These are phyloP conservation scores for Caradrina kadenii DNA, from an alignment of 2,888 invertebrate genomes.

Conservation along the genomic window DNA sequence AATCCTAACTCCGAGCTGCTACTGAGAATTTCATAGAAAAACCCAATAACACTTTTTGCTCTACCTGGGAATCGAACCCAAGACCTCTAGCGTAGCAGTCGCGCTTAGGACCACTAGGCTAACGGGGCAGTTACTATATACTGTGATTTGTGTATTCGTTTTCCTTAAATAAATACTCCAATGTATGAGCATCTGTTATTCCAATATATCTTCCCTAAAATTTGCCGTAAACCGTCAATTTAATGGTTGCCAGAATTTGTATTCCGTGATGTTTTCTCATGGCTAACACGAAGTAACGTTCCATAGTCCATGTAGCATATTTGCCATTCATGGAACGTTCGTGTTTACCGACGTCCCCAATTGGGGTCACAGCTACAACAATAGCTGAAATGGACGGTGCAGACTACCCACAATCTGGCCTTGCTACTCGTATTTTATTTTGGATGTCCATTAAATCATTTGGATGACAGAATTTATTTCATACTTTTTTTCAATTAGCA, in stretches of 20 bases:
- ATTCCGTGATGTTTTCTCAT: constrained; percentile 33
- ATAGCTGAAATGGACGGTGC: constrained; percentile 54
- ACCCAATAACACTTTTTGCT: no score
- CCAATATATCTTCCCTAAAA: constrained; percentile 6
- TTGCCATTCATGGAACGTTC: constrained; percentile 60
- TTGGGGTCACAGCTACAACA: constrained; percentile 67
- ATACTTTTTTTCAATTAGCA: not conserved
- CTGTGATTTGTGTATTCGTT: not conserved
- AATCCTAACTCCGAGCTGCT: no score
- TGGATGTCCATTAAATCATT: constrained; percentile 17
- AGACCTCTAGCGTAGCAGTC: no score
- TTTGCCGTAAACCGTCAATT: constrained; percentile 18
- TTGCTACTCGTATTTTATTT: constrained; percentile 42
- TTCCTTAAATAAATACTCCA: constrained; percentile 6
- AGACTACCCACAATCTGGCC: constrained; percentile 34
- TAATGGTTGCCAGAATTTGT: constrained; percentile 28
- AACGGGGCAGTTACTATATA: no score
- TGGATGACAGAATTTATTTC: constrained; percentile 16
- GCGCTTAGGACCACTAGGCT: no score
- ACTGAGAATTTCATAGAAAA: no score
- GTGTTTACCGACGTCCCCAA: constrained; percentile 62
- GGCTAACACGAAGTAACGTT: constrained; percentile 15
- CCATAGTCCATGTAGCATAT: constrained; percentile 55
- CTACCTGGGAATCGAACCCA: no score
- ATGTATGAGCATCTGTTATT: not conserved